phyloP scores from a whole-genome alignment of 2,888 invertebrate genomes.

The Sarcophaga subvicina region DNA sequence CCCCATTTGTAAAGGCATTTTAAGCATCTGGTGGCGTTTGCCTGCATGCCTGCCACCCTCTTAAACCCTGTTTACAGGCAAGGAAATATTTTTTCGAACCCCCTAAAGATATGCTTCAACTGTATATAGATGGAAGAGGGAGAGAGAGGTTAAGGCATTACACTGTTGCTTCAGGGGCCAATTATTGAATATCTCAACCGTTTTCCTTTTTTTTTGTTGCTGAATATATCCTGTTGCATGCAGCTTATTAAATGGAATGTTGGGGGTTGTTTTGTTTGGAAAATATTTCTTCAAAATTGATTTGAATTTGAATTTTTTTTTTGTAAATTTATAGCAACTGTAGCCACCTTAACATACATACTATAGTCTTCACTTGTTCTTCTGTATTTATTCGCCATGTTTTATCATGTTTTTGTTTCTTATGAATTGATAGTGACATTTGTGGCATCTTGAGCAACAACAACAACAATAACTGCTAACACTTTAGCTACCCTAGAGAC shows the following conservation, averaged over 20 bases:
- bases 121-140: background rate
- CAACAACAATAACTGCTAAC: conserved; percentile 8
- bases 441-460: conserved; percentile 6
- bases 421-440: background rate
- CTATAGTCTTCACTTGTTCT: background rate
- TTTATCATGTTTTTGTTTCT: background rate
- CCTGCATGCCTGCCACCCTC: too few relatives aligned
- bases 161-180: background rate
- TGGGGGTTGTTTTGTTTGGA: too few relatives aligned
- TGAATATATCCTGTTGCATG: background rate
- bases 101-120: background rate
- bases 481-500: conserved; percentile 46
- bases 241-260: background rate
- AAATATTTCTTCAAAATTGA: too few relatives aligned
- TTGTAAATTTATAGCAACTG: too few relatives aligned
- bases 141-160: background rate
- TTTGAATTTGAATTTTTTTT: too few relatives aligned
- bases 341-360: too few relatives aligned
- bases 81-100: background rate
- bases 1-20: too few relatives aligned
- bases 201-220: too few relatives aligned
- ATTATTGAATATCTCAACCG: background rate
- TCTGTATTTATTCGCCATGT: background rate
- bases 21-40: too few relatives aligned
- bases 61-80: background rate